Evolutionary conservation across 2,797 vertebrate genomes (phyloP).

Genomic region (Molossus molossus): DNA sequence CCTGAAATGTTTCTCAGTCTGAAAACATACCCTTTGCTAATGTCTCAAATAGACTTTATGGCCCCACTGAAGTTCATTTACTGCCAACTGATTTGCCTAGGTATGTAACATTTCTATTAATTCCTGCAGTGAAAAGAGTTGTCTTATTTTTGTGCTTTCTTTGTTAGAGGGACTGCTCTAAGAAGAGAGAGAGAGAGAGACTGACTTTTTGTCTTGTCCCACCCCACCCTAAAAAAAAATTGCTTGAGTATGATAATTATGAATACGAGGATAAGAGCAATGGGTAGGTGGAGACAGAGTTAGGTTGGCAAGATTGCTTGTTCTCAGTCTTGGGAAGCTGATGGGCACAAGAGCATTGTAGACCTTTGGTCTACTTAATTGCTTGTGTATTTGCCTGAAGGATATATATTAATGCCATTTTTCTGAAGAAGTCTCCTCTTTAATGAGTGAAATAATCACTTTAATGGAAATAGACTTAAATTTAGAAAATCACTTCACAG

Average conservation of each 20-base stretch:
- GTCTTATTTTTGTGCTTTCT: background rate
- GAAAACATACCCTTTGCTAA: background rate
- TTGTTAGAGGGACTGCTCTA: background rate
- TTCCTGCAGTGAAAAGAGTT: constrained; percentile 6
- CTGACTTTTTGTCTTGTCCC: constrained; percentile 10
- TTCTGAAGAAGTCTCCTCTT: background rate
- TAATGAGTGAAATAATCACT: constrained; percentile 54
- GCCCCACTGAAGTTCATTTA: background rate
- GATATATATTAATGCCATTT: background rate
- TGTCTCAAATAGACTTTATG: background rate
- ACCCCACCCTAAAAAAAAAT: background rate
- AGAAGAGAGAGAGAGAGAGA: background rate
- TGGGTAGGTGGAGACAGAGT: constrained; percentile 68
- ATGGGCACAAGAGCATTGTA: constrained; percentile 39
- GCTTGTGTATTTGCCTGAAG: background rate
- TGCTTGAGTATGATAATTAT: constrained; percentile 68
- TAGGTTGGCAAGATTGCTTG: constrained; percentile 50
- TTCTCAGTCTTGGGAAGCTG: constrained; percentile 15
- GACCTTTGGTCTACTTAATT: background rate
- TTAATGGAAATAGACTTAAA: constrained; percentile 67
- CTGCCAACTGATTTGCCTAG: background rate
- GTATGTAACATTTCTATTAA: background rate
- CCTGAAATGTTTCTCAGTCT: background rate
- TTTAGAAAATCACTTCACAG: constrained; percentile 47
- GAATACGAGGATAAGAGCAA: constrained; percentile 71